These are phyloP conservation scores for Cecidostiba fungosa DNA, from an alignment of 2,888 invertebrate species.

Conservation along the genomic window DNA sequence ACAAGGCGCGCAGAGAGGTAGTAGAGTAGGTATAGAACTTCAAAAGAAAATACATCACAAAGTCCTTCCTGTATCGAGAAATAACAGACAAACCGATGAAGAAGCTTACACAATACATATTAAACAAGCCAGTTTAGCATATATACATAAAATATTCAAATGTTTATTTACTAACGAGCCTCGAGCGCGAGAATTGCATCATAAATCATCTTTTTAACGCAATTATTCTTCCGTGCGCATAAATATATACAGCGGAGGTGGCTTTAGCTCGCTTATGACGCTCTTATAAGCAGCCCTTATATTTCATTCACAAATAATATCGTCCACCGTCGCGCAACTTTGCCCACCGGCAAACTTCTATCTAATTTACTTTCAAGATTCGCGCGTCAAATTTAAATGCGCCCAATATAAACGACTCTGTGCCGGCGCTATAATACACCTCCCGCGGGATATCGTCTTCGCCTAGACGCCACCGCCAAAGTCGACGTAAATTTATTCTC, in stretches of 20 bases:
- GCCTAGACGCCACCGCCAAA: slow-evolving; percentile 1
- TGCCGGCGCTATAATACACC: slow-evolving; percentile 3
- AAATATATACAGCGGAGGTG: not conserved
- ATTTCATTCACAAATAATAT: slow-evolving; percentile 51
- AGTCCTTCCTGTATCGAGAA: not conserved
- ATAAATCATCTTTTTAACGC: slow-evolving; percentile 25
- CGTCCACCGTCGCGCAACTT: slow-evolving; percentile 27
- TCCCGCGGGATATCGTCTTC: not conserved
- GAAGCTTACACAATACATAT: not conserved
- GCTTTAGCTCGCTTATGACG: not conserved
- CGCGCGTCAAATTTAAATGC: slow-evolving; percentile 59
- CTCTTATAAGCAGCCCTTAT: slow-evolving; percentile 29
- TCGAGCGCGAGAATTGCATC: not conserved
- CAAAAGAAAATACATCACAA: not conserved
- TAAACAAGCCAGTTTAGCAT: not conserved
- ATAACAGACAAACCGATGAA: not conserved
- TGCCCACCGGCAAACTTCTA: slow-evolving; percentile 46
- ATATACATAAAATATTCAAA: slow-evolving; percentile 26
- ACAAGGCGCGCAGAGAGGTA: not conserved
- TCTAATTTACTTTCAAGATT: slow-evolving; percentile 63
- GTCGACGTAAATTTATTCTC: slow-evolving; percentile 49
- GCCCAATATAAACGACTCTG: slow-evolving; percentile 48
- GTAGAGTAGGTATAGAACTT: not conserved
- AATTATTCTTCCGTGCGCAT: slow-evolving; percentile 46
- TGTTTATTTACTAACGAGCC: slow-evolving; percentile 17